phyloP scores from a whole-genome alignment of 2,888 invertebrate species.

The Petrolisthes manimaculis region DNA sequence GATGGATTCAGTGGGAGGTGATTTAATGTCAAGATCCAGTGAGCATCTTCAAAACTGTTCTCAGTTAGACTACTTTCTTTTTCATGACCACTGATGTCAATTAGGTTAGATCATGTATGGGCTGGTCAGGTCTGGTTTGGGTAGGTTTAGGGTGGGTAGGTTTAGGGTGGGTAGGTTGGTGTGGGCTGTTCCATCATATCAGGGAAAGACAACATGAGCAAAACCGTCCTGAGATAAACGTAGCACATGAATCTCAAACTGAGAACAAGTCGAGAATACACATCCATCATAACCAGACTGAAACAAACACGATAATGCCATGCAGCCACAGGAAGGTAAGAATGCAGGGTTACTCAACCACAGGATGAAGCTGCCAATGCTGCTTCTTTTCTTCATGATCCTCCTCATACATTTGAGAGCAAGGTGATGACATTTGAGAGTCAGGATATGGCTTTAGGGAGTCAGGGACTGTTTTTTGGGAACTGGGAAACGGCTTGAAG shows the following conservation, averaged over 20 bases:
- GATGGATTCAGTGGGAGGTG: neutral
- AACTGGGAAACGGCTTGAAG: conserved; percentile 21
- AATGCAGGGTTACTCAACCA: conserved; percentile 35
- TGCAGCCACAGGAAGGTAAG: neutral
- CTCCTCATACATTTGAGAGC: neutral
- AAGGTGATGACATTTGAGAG: neutral
- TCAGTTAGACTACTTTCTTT: no score
- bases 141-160: no score
- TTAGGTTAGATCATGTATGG: no score
- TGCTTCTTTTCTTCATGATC: neutral
- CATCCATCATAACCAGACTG: neutral
- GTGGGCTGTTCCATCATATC: no score
- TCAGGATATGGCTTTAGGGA: conserved; percentile 9
- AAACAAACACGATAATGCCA: conserved; percentile 22
- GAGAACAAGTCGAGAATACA: no score
- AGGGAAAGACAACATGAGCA: no score
- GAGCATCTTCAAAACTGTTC: neutral
- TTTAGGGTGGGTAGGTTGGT: no score
- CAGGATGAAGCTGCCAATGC: neutral
- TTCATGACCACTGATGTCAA: no score
- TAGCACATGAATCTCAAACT: no score
- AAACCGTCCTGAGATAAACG: no score
- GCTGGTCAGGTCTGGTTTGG: no score
- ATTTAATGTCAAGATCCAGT: neutral
- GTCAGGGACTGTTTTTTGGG: neutral